phyloP scores from a whole-genome alignment of 2,797 vertebrate genomes.

The Sphenopsis melanotis region DNA sequence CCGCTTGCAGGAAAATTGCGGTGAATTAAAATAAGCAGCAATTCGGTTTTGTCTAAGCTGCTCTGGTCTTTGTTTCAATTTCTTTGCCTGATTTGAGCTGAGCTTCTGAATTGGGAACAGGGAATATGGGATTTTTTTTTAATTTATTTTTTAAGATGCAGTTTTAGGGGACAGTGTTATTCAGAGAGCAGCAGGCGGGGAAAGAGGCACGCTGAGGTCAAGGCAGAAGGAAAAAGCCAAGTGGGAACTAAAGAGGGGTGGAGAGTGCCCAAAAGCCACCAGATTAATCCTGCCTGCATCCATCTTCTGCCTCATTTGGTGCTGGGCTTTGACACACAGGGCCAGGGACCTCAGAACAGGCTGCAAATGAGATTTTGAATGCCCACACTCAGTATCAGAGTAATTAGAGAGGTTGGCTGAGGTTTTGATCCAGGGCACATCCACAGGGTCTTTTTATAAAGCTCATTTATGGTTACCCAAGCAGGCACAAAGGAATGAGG shows the following conservation, averaged over 20 bases:
- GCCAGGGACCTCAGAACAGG: not conserved
- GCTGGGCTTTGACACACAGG: not conserved
- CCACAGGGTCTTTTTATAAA: not conserved
- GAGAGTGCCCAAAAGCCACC: not conserved
- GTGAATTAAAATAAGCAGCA: not conserved
- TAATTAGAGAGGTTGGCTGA: not conserved
- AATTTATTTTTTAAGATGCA: not conserved
- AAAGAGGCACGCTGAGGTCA: not conserved
- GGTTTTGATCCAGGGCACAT: not conserved
- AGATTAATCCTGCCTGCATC: not conserved
- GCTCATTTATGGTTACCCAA: accelerated
- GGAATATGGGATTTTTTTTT: not conserved
- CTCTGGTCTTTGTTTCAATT: slow-evolving; percentile 28
- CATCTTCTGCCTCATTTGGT: not conserved
- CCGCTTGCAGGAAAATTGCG: not conserved
- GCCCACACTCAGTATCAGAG: accelerated
- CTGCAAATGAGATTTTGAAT: accelerated
- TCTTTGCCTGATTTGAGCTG: slow-evolving; percentile 44
- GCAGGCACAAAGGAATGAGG: not conserved
- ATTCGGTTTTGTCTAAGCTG: not conserved
- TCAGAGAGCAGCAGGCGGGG: not conserved
- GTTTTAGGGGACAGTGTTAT: not conserved
- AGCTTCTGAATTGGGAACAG: slow-evolving; percentile 45
- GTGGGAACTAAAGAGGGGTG: not conserved
- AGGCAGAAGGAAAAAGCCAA: not conserved